Base-by-base conservation (phyloP, 2,888 invertebrate genomes). In the Oegoconia quadripuncta region DNA sequence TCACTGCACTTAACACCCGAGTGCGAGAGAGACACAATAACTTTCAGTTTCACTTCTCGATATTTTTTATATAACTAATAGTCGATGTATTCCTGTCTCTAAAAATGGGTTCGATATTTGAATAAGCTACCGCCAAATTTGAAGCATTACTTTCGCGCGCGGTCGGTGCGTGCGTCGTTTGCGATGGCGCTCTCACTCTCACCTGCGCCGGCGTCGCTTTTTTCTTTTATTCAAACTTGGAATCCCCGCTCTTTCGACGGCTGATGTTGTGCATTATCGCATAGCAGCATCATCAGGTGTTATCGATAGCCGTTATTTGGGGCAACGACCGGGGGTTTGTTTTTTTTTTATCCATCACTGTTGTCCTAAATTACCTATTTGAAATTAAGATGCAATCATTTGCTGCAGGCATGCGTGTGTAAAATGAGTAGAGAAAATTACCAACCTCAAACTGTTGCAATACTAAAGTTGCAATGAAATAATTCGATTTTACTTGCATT, bases 171-270 rank as follows among this genome's bases (percentile, higher is more conserved):
- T 70, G 68, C 73, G 68, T 52, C 58, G 62, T 41, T 41, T 53
- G 55, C 61, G 50, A 54, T 58, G 64, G 54, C 68, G 64, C 58
- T 64, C 69, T 80, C 74, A 83, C 86, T 86, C 84, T 86, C 82
- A 78, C 84, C 78, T 58, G 63, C 59, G 61, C 50, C 56, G 61
- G 50, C 43, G 52, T 55, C 45, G 45, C 54, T 52, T 71, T 72
- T 82, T 80, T 77, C 79, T 80, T 84, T 81, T 86, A 83, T 82
- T 78, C 72, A 74, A 77, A 73, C 51, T 46, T 44, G 46, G 57
- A 60, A 74, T 78, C 82, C 84, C 84, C 80, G 64, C 82, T 66
- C 63, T 55, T n/a, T n/a, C n/a, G n/a, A n/a, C n/a, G n/a, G n/a
- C n/a, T 57, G 41, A 51, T 67, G 65, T 74, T 67, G 73, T 72